Evolutionary conservation across 2,113 vertebrate species (phyloP), one percentile per base, ranked within the genome.

Genomic region (Dinomys branickii): DNA sequence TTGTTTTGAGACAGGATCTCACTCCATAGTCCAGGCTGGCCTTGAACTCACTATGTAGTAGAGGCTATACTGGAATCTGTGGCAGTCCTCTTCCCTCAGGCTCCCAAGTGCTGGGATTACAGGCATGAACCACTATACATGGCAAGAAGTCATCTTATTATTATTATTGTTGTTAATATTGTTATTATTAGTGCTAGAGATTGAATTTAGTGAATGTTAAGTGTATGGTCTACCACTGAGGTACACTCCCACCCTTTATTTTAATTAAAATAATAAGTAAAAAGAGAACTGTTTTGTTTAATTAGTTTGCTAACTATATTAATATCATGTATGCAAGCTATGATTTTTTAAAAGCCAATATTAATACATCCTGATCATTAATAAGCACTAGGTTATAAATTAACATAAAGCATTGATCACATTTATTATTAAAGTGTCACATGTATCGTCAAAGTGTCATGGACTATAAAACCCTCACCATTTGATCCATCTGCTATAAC

Each of bases 301-400:
- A 78, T 95, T 96, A 97, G 56, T 73, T 95, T 97, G 78, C 58
- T 94, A 65, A 96, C 81, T 97, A 63, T 96, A 96, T 97, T 97
- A 85, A 92, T 97, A 86, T 97, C n/a, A 94, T 86, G 88, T 97
- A 90, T 96, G 96, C 65, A 88, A 16, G 67, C 92, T 1, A 9
- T 61, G 94, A 80, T 90, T 85, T 96, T 93, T 92, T 95, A 86
- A 96, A 96, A 97, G 94, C 85, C 69, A 94, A 2, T 67, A 75
- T 81, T 81, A 97, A 17, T 81, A 86, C 44, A 88, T 86, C 83
- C 47, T 20, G 38, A 85, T 92, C 58, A 90, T 86, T 92, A 95
- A 71, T 33, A 77, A 96, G 82, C 78, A 92, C 67, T 7, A 16
- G 93, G 61, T 90, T 78, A 7, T 38, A 47, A 65, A 69, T 19